Evolutionary conservation across 2,888 invertebrate species (phyloP).

Genomic region (Sipha maydis): DNA sequence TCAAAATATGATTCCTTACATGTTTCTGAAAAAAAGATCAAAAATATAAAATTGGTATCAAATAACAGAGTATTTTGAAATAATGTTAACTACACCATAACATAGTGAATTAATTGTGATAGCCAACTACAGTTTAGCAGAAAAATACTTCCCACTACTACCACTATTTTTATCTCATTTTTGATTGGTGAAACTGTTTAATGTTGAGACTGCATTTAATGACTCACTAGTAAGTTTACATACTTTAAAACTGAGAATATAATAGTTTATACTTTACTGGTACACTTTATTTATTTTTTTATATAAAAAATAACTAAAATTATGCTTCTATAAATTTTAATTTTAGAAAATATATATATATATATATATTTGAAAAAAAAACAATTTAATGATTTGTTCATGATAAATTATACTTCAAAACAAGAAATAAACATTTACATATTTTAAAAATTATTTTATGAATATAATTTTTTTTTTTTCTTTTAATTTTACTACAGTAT

Average conservation of each 20-base stretch:
- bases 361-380: background rate
- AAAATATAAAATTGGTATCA: conserved; percentile 43
- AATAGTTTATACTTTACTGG: background rate
- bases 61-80: conserved; percentile 45
- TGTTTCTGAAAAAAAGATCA: conserved; percentile 55
- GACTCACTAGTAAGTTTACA: conserved; percentile 34
- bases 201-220: conserved; percentile 34
- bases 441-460: background rate
- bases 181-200: conserved; percentile 47
- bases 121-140: conserved; percentile 35
- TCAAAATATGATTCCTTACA: conserved; percentile 33
- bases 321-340: background rate
- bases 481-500: background rate
- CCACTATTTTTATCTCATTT: conserved; percentile 58
- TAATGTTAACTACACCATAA: conserved; percentile 13
- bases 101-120: conserved; percentile 36
- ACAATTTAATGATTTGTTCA: background rate
- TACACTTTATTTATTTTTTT: background rate
- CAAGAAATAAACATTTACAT: background rate
- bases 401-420: background rate
- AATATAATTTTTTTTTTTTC: conserved; percentile 1
- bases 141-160: conserved; percentile 50
- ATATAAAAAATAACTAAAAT: background rate
- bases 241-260: conserved; percentile 12
- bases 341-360: background rate